Evolutionary conservation across 2,888 invertebrate species (phyloP).

Genomic region (Oxystoma pomonae): DNA sequence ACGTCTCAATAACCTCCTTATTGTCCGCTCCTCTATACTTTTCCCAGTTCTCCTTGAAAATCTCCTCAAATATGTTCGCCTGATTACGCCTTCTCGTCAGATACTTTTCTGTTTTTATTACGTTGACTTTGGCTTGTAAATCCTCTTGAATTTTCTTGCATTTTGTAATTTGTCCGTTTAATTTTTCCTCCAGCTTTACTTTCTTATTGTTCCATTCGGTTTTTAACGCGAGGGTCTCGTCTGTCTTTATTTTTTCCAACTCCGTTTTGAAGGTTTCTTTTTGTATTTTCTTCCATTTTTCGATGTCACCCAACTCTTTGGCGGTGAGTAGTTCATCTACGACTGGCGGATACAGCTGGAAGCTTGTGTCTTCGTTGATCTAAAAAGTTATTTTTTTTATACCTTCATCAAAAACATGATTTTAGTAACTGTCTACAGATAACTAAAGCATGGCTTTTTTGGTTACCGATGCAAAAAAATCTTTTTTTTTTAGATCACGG

Average conservation of each 20-base stretch:
- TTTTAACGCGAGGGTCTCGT: slow-evolving; percentile 26
- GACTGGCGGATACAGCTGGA: slow-evolving; percentile 34
- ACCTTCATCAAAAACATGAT: too few species aligned
- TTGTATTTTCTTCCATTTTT: slow-evolving; percentile 69
- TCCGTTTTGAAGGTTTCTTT: slow-evolving; percentile 60
- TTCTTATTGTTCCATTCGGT: slow-evolving; percentile 55
- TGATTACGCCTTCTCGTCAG: slow-evolving; percentile 28
- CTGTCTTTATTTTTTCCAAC: slow-evolving; percentile 41
- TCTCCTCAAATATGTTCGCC: slow-evolving; percentile 29
- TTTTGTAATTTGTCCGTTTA: slow-evolving; percentile 54
- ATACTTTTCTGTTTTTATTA: slow-evolving; percentile 28
- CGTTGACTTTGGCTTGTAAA: slow-evolving; percentile 52
- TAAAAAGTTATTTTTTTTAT: too few species aligned
- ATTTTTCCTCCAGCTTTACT: slow-evolving; percentile 54
- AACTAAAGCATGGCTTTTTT: too few species aligned
- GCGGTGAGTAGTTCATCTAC: slow-evolving; percentile 46
- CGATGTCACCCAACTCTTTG: slow-evolving; percentile 62
- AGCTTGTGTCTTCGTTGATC: slow-evolving; percentile 23
- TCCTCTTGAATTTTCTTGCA: slow-evolving; percentile 58
- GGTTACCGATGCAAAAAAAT: too few species aligned
- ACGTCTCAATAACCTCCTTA: slow-evolving; percentile 37
- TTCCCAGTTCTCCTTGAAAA: slow-evolving; percentile 36
- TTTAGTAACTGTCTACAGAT: too few species aligned
- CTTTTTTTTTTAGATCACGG: too few species aligned
- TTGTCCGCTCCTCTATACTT: slow-evolving; percentile 35